Percentiles rank a stretch among this genome's conserved stretches.
Conservation (phyloP, 1,140 invertebrate species). For the Antheraea mylitta region DNA sequence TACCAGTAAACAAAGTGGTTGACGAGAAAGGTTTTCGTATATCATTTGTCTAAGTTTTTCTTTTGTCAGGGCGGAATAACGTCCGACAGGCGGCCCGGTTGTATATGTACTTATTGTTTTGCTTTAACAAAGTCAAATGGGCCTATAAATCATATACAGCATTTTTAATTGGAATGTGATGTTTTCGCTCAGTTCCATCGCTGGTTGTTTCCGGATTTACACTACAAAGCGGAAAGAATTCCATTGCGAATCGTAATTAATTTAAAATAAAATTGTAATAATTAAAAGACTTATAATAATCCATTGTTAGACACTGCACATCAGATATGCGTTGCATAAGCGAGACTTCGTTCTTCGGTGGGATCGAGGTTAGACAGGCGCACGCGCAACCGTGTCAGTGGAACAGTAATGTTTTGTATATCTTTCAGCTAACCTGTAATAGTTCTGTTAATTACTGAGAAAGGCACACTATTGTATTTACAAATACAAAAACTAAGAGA, state of each 20-base stretch:
- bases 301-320: conserved; percentile 26
- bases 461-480: neutral
- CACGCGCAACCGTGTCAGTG: conserved; percentile 46
- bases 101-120: too few species aligned
- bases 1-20: too few species aligned
- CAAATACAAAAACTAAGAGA: too few species aligned
- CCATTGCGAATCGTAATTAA: neutral
- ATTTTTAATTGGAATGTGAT: too few species aligned
- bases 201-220: neutral
- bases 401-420: conserved; percentile 26
- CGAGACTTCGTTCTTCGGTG: conserved; percentile 36
- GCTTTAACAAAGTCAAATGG: too few species aligned
- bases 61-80: too few species aligned
- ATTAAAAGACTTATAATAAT: conserved; percentile 14
- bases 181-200: too few species aligned
- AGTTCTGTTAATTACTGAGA: neutral
- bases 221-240: neutral
- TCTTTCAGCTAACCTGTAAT: neutral
- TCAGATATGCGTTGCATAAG: conserved; percentile 52
- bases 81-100: too few species aligned
- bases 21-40: too few species aligned
- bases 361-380: conserved; percentile 43
- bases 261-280: neutral
- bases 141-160: too few species aligned
- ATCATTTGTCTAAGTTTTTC: too few species aligned